phyloP scores from a whole-genome alignment of 2,888 invertebrate species.

The Apodemia zela region DNA sequence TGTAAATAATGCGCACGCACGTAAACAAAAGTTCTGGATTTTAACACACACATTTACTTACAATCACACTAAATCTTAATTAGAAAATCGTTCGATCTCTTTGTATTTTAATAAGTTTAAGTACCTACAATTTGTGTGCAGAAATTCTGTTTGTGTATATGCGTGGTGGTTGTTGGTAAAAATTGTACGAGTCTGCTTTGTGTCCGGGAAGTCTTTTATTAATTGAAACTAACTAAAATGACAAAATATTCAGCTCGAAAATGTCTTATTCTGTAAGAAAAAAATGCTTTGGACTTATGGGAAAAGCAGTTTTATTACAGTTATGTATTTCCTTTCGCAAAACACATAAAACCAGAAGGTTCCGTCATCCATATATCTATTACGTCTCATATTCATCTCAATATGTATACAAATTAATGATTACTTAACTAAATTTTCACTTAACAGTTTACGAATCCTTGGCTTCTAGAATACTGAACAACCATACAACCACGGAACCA shows the following conservation, averaged over 20 bases:
- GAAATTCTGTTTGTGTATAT: constrained; percentile 16
- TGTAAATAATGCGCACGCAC: constrained; percentile 11
- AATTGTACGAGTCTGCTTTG: constrained; percentile 15
- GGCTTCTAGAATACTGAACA: too few relatives aligned
- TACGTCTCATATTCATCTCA: too few relatives aligned
- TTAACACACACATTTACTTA: background rate
- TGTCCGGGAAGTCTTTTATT: constrained; percentile 5
- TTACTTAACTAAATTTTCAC: too few relatives aligned
- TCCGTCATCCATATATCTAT: too few relatives aligned
- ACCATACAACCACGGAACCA: too few relatives aligned
- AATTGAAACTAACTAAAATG: background rate
- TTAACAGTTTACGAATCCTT: too few relatives aligned
- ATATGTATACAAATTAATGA: too few relatives aligned
- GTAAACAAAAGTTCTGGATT: constrained; percentile 12
- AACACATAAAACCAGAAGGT: too few relatives aligned
- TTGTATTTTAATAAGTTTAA: constrained; percentile 10
- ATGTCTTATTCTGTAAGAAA: background rate
- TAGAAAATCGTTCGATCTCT: constrained; percentile 10
- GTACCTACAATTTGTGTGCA: constrained; percentile 1
- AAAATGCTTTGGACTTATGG: background rate
- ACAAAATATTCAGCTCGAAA: background rate
- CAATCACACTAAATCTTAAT: background rate
- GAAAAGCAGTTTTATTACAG: too few relatives aligned
- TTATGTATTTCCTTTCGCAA: too few relatives aligned
- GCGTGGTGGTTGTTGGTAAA: constrained; percentile 11